Evolutionary conservation across 2,113 vertebrate species (phyloP).

Genomic region (Apteryx owenii): DNA sequence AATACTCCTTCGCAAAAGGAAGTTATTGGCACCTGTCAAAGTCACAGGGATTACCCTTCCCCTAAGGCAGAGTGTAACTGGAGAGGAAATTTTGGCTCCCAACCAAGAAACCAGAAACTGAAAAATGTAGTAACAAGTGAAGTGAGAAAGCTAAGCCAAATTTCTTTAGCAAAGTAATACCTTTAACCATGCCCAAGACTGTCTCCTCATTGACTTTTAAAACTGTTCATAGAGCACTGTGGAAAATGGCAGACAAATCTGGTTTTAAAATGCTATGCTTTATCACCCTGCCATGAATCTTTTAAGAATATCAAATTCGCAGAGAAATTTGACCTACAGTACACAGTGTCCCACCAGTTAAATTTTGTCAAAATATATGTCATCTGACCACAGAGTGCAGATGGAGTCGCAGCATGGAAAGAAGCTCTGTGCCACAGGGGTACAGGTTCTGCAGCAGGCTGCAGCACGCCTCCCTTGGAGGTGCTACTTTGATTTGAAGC

Average conservation of each 20-base stretch:
- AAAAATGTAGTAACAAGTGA: constrained; percentile 45
- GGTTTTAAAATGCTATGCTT: not conserved
- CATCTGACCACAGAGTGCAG: not conserved
- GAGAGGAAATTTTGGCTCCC: constrained; percentile 12
- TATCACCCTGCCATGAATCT: not conserved
- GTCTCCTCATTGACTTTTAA: constrained; percentile 17
- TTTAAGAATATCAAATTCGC: not conserved
- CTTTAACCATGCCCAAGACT: constrained; percentile 8
- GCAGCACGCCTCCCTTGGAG: not conserved
- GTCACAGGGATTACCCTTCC: constrained; percentile 36
- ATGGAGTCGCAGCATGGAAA: not conserved
- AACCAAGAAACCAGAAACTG: constrained; percentile 12
- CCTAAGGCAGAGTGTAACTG: not conserved
- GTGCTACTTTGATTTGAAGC: not conserved
- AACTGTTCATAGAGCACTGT: not conserved
- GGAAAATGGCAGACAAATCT: constrained; percentile 6
- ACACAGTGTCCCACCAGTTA: not conserved
- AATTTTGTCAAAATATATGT: not conserved
- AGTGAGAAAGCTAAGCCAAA: constrained; percentile 46
- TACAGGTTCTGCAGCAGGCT: not conserved
- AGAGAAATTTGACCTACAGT: not conserved
- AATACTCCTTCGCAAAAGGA: constrained; percentile 1
- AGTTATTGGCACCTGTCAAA: constrained; percentile 42
- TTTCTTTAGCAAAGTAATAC: constrained; percentile 45
- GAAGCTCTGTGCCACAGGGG: accelerated